These are phyloP conservation scores for Caenorhabditis zanzibari DNA, from an alignment of 2,888 invertebrate species.

Conservation along the genomic window DNA sequence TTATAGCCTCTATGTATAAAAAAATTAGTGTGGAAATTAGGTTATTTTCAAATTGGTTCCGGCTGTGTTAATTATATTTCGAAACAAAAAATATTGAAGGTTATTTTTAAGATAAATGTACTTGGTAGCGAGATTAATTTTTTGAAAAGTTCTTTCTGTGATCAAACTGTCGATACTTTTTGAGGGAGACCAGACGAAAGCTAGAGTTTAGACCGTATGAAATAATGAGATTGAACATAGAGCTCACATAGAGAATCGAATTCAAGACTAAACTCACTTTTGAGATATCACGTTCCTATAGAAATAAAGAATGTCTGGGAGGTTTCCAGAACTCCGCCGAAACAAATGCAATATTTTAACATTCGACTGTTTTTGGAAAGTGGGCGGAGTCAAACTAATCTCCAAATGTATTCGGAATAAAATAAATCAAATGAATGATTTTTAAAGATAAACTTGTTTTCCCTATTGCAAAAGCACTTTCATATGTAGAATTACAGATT, in stretches of 20 bases:
- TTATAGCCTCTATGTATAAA: no score
- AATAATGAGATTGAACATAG: background rate
- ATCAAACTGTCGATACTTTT: no score
- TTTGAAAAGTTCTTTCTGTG: no score
- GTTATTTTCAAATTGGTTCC: background rate
- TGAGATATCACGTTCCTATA: background rate
- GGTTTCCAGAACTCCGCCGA: background rate
- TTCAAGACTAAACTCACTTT: background rate
- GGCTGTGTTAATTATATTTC: background rate
- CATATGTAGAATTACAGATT: conserved; percentile 20
- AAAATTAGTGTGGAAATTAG: no score
- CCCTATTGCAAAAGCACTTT: conserved; percentile 24
- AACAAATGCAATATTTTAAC: background rate
- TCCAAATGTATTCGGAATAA: conserved; percentile 26
- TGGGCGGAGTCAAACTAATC: conserved; percentile 1
- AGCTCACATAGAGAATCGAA: no score
- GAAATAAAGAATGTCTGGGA: background rate
- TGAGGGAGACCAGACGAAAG: no score
- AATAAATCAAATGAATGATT: conserved; percentile 11
- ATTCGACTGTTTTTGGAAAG: background rate
- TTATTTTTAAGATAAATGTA: background rate
- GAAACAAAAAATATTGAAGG: background rate
- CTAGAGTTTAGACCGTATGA: background rate
- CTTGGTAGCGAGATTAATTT: no score
- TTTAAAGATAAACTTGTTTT: conserved; percentile 8